Percentiles rank a stretch among this genome's conserved stretches.
phyloP scores from a whole-genome alignment of 2,113 vertebrate genomes.

The Actenoides lindsayi region DNA sequence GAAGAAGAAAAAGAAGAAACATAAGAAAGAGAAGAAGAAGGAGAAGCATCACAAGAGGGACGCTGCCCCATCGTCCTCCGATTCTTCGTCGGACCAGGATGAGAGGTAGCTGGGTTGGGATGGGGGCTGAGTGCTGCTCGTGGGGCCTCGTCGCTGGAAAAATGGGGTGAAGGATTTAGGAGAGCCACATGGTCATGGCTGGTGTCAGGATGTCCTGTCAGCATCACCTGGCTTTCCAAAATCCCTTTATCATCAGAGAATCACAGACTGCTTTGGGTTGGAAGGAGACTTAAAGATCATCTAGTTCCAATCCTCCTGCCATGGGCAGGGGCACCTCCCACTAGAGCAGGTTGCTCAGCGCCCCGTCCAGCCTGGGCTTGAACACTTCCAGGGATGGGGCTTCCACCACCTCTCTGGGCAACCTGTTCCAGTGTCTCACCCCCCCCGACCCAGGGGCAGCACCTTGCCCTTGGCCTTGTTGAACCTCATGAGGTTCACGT shows the following conservation, averaged over 20 bases:
- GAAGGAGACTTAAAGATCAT: no score
- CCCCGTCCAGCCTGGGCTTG: no score
- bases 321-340: no score
- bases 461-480: background rate
- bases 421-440: no score
- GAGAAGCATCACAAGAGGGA: constrained; percentile 77
- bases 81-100: constrained; percentile 60
- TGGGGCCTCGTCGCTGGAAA: background rate
- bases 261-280: no score
- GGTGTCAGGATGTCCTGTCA: rapidly evolving
- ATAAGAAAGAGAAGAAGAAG: constrained; percentile 85
- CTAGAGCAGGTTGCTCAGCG: no score
- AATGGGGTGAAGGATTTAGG: rapidly evolving
- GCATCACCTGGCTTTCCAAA: background rate
- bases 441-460: no score
- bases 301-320: no score
- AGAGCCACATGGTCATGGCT: rapidly evolving
- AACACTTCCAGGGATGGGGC: no score
- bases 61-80: background rate
- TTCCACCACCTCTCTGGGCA: no score
- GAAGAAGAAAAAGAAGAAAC: constrained; percentile 84
- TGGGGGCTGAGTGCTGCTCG: background rate
- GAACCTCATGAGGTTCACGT: background rate
- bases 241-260: background rate
- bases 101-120: constrained; percentile 69